A percentile compares a stretch with the other conserved stretches of the same genome.
Evolutionary conservation across 2,888 invertebrate species (phyloP).

Genomic region (Chelonus formosanus): DNA sequence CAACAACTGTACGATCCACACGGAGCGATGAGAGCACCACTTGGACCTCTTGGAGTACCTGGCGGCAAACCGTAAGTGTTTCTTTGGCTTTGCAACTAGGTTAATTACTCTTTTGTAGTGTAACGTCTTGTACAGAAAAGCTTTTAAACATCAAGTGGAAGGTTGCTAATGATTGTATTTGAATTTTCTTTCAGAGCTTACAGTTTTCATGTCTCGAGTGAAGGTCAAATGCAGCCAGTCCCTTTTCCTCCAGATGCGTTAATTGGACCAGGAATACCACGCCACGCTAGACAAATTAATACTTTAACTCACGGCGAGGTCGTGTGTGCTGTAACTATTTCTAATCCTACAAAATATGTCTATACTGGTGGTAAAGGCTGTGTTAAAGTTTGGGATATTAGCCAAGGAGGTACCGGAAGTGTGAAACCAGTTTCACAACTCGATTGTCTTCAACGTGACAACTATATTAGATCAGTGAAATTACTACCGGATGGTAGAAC

Average conservation of each 20-base stretch:
- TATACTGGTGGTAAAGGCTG: constrained; percentile 98
- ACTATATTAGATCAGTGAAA: constrained; percentile 95
- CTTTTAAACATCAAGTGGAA: constrained; percentile 8
- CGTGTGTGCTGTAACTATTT: constrained; percentile 96
- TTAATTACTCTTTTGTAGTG: constrained; percentile 26
- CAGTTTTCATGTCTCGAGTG: constrained; percentile 92
- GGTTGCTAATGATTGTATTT: constrained; percentile 4
- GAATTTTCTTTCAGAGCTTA: constrained; percentile 78
- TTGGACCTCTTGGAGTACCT: constrained; percentile 74
- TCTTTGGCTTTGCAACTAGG: constrained; percentile 31
- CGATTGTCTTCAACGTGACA: constrained; percentile 94
- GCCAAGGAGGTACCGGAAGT: constrained; percentile 81
- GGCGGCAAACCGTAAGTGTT: constrained; percentile 86
- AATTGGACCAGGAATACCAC: constrained; percentile 91
- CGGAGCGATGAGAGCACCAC: constrained; percentile 73
- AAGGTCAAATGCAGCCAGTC: constrained; percentile 90
- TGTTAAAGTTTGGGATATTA: constrained; percentile 97
- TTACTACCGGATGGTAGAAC: constrained; percentile 91
- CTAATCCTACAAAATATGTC: constrained; percentile 92
- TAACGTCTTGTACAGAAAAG: constrained; percentile 18
- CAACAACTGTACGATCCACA: constrained; percentile 76
- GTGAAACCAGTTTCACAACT: constrained; percentile 91
- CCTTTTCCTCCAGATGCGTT: constrained; percentile 95
- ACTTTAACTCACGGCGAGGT: constrained; percentile 95
- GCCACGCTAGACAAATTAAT: constrained; percentile 91